Evolutionary conservation across 2,888 invertebrate species (phyloP), one percentile per base, ranked within the genome.

Genomic region (Dilophus febrilis): DNA sequence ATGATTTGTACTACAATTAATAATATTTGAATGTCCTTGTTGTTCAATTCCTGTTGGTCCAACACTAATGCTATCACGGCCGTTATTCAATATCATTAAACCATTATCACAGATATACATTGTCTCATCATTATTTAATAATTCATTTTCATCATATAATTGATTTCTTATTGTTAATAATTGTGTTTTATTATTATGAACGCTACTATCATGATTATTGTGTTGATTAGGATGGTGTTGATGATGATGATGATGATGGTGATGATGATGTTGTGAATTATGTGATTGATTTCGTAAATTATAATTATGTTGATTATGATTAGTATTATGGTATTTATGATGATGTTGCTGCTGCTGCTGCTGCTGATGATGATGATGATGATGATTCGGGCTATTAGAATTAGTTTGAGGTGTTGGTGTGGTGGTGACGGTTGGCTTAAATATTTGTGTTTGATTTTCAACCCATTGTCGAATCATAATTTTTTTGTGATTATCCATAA

Each of bases 381-480:
- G 61, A 59, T 12, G 72, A 67, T n/a, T n/a, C n/a, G n/a, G n/a
- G n/a, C n/a, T n/a, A n/a, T n/a, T n/a, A n/a, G n/a, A n/a, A 45
- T 60, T 67, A 46, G 71, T 72, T 48, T 71, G 71, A 2, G 72
- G 71, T 52, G 74, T 73, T 53, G 14, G n/a, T 34, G 34, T 17
- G 19, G 3, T 8, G 18, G 11, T 34, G 19, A 14, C 19, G 18
- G 34, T 22, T n/a, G n/a, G 16, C 11, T 80, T 77, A 51, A 62
- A 59, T 48, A 85, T 80, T 64, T 86, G 84, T 1, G 83, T 83
- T 61, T 88, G 88, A 55, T 85, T 86, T 61, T 88, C 88, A 2
- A 90, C 88, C 90, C 90, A 90, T 54, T 87, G 82, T 36, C 85
- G 68, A 38, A 90, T 90, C 90, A 90, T 90, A 50, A 80, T 82